Conservation (phyloP, 2,888 invertebrate genomes). For the Acrobeloides nanus region DNA sequence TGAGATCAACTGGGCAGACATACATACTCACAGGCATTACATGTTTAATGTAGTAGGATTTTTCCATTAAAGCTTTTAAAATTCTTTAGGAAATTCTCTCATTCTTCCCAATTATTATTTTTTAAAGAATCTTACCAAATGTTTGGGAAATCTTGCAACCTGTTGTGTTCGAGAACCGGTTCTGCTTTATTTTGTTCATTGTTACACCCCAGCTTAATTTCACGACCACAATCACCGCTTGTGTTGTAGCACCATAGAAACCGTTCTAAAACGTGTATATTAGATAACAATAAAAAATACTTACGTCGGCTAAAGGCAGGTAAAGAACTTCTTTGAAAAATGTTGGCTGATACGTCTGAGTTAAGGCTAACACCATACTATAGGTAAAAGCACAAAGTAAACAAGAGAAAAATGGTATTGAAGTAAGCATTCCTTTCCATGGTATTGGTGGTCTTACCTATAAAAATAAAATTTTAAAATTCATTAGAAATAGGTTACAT, state of each 20-base stretch:
- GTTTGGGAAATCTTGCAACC: constrained; percentile 36
- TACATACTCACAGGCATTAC: no score
- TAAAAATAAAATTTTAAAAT: no score
- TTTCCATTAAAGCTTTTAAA: no score
- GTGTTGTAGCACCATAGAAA: constrained; percentile 32
- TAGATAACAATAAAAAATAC: background rate
- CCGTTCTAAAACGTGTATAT: constrained; percentile 33
- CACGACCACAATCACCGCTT: constrained; percentile 25
- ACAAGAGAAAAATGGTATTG: constrained; percentile 22
- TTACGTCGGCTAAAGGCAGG: constrained; percentile 31
- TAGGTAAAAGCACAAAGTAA: constrained; percentile 29
- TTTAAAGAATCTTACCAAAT: constrained; percentile 14
- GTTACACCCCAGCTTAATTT: constrained; percentile 36
- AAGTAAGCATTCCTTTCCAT: constrained; percentile 19
- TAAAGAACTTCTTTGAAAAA: constrained; percentile 43
- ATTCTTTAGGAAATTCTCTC: no score
- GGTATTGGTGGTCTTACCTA: no score
- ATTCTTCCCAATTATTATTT: constrained; percentile 10
- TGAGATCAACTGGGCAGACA: no score
- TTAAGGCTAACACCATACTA: constrained; percentile 34
- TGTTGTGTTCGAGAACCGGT: constrained; percentile 23
- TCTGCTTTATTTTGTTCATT: constrained; percentile 32
- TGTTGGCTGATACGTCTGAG: constrained; percentile 38
- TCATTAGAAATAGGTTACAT: no score
- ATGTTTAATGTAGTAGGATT: no score